A percentile compares a stretch with the other conserved stretches of the same genome.
These are phyloP conservation scores for Oligia latruncula DNA, from an alignment of 2,888 invertebrate genomes.

Conservation along the genomic window DNA sequence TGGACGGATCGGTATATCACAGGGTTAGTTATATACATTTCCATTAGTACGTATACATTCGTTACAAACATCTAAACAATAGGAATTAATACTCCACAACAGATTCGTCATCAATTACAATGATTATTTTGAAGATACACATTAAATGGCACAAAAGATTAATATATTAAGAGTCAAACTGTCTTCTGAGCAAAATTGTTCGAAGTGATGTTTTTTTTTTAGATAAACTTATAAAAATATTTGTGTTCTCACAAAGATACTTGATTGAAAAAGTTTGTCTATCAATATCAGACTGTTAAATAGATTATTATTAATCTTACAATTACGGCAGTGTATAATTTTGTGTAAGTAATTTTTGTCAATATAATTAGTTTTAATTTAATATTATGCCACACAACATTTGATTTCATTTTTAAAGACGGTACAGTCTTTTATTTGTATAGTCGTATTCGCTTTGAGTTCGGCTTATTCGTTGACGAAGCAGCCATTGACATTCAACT, in stretches of 20 bases:
- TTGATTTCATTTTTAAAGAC: constrained; percentile 7
- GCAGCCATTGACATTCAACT: constrained; percentile 6
- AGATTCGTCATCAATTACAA: constrained; percentile 37
- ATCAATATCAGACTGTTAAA: constrained; percentile 23
- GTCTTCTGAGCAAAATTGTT: constrained; percentile 23
- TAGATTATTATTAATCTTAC: constrained; percentile 31
- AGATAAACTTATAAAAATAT: neutral
- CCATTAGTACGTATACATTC: constrained; percentile 68
- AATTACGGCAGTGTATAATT: constrained; percentile 63
- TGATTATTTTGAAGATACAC: constrained; percentile 52
- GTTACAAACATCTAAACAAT: constrained; percentile 50
- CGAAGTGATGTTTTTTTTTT: neutral
- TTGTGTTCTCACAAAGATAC: neutral
- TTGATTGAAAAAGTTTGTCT: constrained; percentile 8
- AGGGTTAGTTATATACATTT: constrained; percentile 86
- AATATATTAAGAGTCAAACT: constrained; percentile 40
- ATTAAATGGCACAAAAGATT: constrained; percentile 71
- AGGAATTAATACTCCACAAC: constrained; percentile 51
- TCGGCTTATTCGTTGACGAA: constrained; percentile 21
- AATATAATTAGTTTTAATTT: constrained; percentile 11
- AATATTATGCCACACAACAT: constrained; percentile 8
- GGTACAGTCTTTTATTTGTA: constrained; percentile 12
- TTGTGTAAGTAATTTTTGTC: constrained; percentile 21
- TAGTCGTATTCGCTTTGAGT: constrained; percentile 15
- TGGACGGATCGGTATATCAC: constrained; percentile 88